Base-by-base conservation (phyloP, 2,113 vertebrate genomes). In the Paedocypris sp. region DNA sequence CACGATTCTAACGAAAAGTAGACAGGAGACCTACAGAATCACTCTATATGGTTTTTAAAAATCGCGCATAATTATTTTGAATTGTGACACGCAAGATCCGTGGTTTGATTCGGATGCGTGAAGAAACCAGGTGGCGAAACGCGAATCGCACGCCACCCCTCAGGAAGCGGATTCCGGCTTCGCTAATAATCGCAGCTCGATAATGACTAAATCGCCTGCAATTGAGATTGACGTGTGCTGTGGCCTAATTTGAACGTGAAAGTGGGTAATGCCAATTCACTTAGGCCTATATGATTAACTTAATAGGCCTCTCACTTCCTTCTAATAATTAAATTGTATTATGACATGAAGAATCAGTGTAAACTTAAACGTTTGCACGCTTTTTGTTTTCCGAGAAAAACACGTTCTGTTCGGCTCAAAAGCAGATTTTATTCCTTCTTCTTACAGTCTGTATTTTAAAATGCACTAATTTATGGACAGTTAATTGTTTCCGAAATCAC, bases 271-370 rank as follows among this genome's bases (percentile, higher is more conserved):
- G 9, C 33, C 33, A n/a, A n/a, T 38, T 15, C 20, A 43, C 25
- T 42, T 41, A n/a, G n/a, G n/a, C n/a, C n/a, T n/a, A 43, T 10
- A 43, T 43, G 53, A 56, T 64, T 35, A 56, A 26, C 42, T 20
- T 22, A 38, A 64, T 29, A 47, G 22, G 31, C 50, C 20, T 46
- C 22, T 46, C 31, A 32, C 50, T 43, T 57, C 38, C 16, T 8
- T 42, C 16, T 33, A 18, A 51, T 19, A 12, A 57, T 56, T 56
- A 18, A 57, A 42, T 43, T 13, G 16, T 57, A 29, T 25, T 41
- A 19, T 42, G 16, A 19, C 53, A 42, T 4, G 28, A 36, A 20
- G 4, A 57, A 57, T 31, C 25, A 20, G 5, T 18, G 35, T 23
- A 45, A n/a, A 25, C 15, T 22, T 26, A 32, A n/a, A n/a, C n/a